Conservation (phyloP, 1,140 invertebrate genomes). For the Odontomachus brunneus region DNA sequence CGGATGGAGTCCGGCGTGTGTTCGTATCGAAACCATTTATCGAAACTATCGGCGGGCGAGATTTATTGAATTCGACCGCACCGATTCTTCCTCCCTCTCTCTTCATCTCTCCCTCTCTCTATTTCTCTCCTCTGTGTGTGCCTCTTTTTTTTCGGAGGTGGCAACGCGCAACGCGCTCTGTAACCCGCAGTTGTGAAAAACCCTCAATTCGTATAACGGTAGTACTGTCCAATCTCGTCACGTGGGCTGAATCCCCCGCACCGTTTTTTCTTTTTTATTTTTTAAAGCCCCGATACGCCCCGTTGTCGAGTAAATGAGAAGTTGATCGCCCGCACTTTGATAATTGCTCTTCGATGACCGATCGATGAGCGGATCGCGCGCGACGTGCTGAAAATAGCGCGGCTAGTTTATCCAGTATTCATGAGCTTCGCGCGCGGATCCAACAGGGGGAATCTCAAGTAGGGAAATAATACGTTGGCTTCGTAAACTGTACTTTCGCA, state of each 20-base stretch:
- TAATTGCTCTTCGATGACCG: slow-evolving; percentile 32
- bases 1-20: slow-evolving; percentile 35
- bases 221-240: slow-evolving; percentile 15
- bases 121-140: no score
- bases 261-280: not conserved
- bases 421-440: not conserved
- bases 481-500: no score
- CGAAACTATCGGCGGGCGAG: slow-evolving; percentile 69
- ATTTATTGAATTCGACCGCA: slow-evolving; percentile 72
- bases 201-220: slow-evolving; percentile 6
- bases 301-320: slow-evolving; percentile 27
- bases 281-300: not conserved
- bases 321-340: slow-evolving; percentile 38
- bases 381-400: not conserved
- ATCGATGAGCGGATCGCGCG: slow-evolving; percentile 11
- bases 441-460: not conserved
- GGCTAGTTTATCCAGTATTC: slow-evolving; percentile 19
- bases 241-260: no score
- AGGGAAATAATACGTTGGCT: slow-evolving; percentile 5
- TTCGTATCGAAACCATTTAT: slow-evolving; percentile 65
- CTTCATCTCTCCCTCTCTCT: no score
- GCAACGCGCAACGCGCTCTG: slow-evolving; percentile 9
- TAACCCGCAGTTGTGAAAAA: slow-evolving; percentile 28
- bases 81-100: not conserved
- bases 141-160: slow-evolving; percentile 23